Evolutionary conservation across 2,797 vertebrate genomes (phyloP), one percentile per base, ranked within the genome.

Genomic region (Melanotaenia pygmaea): DNA sequence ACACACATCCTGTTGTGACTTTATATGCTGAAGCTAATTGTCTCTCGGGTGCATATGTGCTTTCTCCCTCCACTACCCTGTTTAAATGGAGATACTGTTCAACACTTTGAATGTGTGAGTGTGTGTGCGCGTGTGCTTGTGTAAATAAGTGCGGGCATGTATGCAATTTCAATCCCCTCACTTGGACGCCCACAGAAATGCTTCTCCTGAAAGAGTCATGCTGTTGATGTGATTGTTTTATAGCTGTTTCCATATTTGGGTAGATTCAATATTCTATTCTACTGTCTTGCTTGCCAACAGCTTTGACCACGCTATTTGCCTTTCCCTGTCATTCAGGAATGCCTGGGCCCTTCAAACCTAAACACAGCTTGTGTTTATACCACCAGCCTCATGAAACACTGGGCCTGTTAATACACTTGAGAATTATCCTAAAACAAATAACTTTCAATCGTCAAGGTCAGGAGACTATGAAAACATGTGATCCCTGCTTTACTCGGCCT

Each of bases 221-320:
- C 86, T 89, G 88, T 84, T 87, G 84, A 88, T 85, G 89, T 79
- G 84, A 89, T 91, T 90, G 86, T 92, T 87, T 88, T 90, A 87
- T 70, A 81, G 80, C 83, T 70, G 81, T 83, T 84, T 88, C 88
- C 89, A 90, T 91, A 92, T 92, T 92, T 89, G 90, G 87, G 81
- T 67, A 86, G 84, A 89, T 91, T 86, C 77, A 89, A 85, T 86
- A 82, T 87, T 91, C 85, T 75, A 70, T 84, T 85, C 70, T 45
- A 67, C 80, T 72, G 74, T 75, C 76, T 81, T 3, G 62, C 80
- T 59, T 74, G 85, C 90, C 87, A 90, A 71, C 80, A 68, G 87
- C 84, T 86, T 65, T 79, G 85, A 89, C 86, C 84, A 70, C 24
- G 74, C 81, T 81, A 77, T 86, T 88, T 88, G 84, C 86, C 85